Percentiles rank a stretch among this genome's conserved stretches.
Conservation (phyloP, 2,797 vertebrate genomes). For the Danio choprae region DNA sequence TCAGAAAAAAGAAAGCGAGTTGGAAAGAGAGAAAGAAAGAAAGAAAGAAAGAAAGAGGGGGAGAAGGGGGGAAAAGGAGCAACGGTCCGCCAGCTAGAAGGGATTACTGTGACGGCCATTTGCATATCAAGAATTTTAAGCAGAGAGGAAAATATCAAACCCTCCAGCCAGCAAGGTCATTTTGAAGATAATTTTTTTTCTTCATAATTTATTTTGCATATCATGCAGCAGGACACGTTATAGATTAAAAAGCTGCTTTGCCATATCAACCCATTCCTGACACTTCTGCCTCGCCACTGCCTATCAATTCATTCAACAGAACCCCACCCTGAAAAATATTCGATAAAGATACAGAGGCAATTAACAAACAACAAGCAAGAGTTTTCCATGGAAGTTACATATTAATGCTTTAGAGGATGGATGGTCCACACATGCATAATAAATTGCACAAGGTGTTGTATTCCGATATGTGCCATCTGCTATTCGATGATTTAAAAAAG, state of each 20-base stretch:
- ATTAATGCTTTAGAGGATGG: background rate
- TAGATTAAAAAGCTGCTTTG: conserved; percentile 79
- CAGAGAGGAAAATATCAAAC: conserved; percentile 81
- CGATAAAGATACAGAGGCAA: conserved; percentile 56
- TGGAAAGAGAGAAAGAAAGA: conserved; percentile 49
- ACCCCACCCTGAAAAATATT: conserved; percentile 62
- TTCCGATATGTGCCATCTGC: background rate
- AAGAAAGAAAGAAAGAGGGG: background rate
- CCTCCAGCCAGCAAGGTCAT: conserved; percentile 85
- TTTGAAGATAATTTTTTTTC: conserved; percentile 79
- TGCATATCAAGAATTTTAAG: conserved; percentile 83
- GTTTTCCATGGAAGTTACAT: background rate
- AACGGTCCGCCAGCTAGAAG: conserved; percentile 61
- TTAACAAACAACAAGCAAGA: conserved; percentile 52
- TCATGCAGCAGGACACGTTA: conserved; percentile 75
- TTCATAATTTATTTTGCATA: conserved; percentile 83
- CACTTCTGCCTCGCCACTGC: conserved; percentile 66
- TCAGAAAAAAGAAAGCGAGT: conserved; percentile 43
- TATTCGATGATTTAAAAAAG: background rate
- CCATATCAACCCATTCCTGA: conserved; percentile 77
- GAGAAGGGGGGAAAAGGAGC: conserved; percentile 39
- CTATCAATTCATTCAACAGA: conserved; percentile 68
- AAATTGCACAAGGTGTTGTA: background rate
- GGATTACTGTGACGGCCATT: conserved; percentile 81
- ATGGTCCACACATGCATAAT: conserved; percentile 4